Evolutionary conservation across 2,888 invertebrate species (phyloP), one percentile per base, ranked within the genome.

Genomic region (Amaurobius ferox): DNA sequence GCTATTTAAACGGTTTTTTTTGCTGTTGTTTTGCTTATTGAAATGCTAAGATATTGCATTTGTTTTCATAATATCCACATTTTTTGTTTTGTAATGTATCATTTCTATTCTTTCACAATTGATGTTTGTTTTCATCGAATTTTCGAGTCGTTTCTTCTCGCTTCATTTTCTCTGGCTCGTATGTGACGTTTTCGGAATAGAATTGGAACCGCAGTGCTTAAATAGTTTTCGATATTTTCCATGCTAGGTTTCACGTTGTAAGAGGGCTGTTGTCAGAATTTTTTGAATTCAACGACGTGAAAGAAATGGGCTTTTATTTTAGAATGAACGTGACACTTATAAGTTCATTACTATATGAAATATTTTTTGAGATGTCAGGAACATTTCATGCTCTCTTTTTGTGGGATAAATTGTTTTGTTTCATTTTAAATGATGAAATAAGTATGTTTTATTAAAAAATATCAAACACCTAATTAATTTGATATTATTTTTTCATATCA

Each of bases 1-100:
- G 79, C 67, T 79, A 74, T 80, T 80, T 61, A 68, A 66, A 67
- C 64, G 48, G 70, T 64, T 64, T 62, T 66, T 44, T 35, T 66
- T 73, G 3, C 23, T 40, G 39, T 68, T 35, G 32, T 40, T 68
- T 68, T 40, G 28, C 26, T 68, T 68, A 40, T 68, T 68, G 26
- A 40, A 68, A 40, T 40, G 28, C 30, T 29, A 64, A 29, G 64
- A 64, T 29, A 68, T 11, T 68, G n/a, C 68, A 66, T 30, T 16
- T 66, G 66, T 40, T 68, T 68, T 40, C 68, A 68, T 23, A 28
- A 40, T 40, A 40, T 68, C 26, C 40, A 11, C 40, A 40, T 16
- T 11, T 68, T 23, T 68, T 67, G 29, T 35, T 13, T 23, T 35
- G 28, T 26, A 19, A 68, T 39, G 39, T 28, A 19, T 68, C 39